A percentile compares a stretch with the other conserved stretches of the same genome.
Evolutionary conservation across 1,140 invertebrate species (phyloP).

Genomic region (Drosophila serrata): DNA sequence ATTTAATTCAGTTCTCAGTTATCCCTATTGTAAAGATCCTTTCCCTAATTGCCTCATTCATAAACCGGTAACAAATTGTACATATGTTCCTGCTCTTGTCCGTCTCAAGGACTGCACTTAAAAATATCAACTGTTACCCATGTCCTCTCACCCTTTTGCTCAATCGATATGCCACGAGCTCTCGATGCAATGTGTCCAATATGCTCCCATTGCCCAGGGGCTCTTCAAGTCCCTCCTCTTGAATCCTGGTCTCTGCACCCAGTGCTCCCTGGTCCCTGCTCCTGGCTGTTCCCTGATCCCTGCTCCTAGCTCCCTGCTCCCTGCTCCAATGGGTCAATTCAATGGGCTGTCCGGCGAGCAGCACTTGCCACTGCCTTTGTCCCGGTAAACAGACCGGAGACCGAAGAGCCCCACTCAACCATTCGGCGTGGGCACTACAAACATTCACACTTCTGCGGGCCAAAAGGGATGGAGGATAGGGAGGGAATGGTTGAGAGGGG

Average conservation of each 20-base stretch:
- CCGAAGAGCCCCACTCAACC: slow-evolving; percentile 63
- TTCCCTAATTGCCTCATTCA: slow-evolving; percentile 17
- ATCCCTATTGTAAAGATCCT: neutral
- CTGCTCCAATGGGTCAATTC: slow-evolving; percentile 56
- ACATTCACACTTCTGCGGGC: slow-evolving; percentile 44
- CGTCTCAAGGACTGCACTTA: slow-evolving; percentile 25
- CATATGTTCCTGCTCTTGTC: slow-evolving; percentile 24
- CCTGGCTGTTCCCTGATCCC: neutral
- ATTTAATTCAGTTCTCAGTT: neutral
- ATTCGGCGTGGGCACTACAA: slow-evolving; percentile 51
- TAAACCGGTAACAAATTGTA: slow-evolving; percentile 21
- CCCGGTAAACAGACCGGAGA: slow-evolving; percentile 65
- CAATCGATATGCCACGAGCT: slow-evolving; percentile 44
- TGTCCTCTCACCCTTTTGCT: slow-evolving; percentile 11
- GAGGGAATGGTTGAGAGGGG: neutral
- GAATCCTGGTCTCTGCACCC: slow-evolving; percentile 9
- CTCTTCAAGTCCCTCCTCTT: slow-evolving; percentile 32
- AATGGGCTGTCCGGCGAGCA: slow-evolving; percentile 66
- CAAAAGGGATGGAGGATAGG: neutral
- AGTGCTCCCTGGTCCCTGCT: neutral
- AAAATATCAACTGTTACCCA: slow-evolving; percentile 40
- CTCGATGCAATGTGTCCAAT: slow-evolving; percentile 59
- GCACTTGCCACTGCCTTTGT: slow-evolving; percentile 74
- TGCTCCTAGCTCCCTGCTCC: slow-evolving; percentile 8
- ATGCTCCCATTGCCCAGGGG: slow-evolving; percentile 24